These are phyloP conservation scores for Rhodophaea formosa DNA, from an alignment of 2,888 invertebrate genomes.

Conservation along the genomic window DNA sequence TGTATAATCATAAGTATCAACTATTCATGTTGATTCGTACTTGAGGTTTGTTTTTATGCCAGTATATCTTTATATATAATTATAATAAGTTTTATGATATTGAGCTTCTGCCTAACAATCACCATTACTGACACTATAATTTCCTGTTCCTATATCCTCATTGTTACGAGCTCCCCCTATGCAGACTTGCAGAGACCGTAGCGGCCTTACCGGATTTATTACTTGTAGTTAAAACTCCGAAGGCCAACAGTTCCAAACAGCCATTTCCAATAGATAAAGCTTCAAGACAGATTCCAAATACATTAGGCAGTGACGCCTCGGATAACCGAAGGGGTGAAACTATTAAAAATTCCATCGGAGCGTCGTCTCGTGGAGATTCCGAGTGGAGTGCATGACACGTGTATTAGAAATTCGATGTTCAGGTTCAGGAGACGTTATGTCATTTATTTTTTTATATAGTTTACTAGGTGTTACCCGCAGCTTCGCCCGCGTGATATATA, in stretches of 20 bases:
- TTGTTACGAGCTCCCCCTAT: constrained; percentile 51
- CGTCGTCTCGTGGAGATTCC: constrained; percentile 50
- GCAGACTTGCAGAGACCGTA: constrained; percentile 61
- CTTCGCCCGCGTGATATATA: no score
- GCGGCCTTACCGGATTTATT: constrained; percentile 75
- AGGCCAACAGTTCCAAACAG: constrained; percentile 75
- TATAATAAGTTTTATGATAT: no score
- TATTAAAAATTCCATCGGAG: constrained; percentile 75
- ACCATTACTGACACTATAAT: no score
- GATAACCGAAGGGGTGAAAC: constrained; percentile 51
- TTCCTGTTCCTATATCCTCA: no score
- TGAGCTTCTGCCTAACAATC: no score
- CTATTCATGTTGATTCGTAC: no score
- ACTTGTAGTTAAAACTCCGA: constrained; percentile 76
- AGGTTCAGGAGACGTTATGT: constrained; percentile 19
- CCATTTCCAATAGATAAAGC: constrained; percentile 78
- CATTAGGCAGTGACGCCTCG: constrained; percentile 66
- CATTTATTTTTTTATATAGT: no score
- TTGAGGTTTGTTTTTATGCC: no score
- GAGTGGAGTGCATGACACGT: constrained; percentile 63
- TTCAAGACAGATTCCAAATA: constrained; percentile 77
- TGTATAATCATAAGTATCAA: no score
- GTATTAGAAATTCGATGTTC: constrained; percentile 53
- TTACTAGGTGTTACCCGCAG: no score
- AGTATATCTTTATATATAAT: no score